These are phyloP conservation scores for Enteromius afrohamiltoni DNA, from an alignment of 2,797 vertebrate genomes.

Conservation along the genomic window DNA sequence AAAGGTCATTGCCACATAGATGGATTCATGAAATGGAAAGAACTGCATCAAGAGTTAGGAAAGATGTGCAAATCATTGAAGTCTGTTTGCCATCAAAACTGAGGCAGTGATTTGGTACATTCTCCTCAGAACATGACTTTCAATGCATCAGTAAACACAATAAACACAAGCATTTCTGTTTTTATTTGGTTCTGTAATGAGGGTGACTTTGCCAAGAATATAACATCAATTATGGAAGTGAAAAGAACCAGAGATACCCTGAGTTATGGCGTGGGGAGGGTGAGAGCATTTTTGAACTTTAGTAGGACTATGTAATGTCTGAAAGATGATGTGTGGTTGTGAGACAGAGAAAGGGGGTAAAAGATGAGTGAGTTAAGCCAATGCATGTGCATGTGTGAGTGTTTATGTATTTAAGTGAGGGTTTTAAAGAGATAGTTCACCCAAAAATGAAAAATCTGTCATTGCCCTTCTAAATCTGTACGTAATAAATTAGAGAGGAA, in stretches of 20 bases:
- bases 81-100: conserved; percentile 53
- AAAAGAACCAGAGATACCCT: conserved; percentile 52
- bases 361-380: conserved; percentile 36
- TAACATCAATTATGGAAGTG: conserved; percentile 46
- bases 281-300: conserved; percentile 36
- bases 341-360: conserved; percentile 10
- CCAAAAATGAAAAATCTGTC: conserved; percentile 10
- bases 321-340: conserved; percentile 27
- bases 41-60: conserved; percentile 42
- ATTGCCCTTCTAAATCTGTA: not conserved
- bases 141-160: conserved; percentile 52
- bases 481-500: not conserved
- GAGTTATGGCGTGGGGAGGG: conserved; percentile 37
- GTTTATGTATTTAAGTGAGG: conserved; percentile 32
- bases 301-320: conserved; percentile 48
- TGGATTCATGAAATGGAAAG: conserved; percentile 49
- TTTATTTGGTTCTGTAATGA: conserved; percentile 56
- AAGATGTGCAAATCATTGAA: conserved; percentile 46
- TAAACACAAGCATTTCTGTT: conserved; percentile 55
- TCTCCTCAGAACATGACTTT: conserved; percentile 48
- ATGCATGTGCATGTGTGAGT: conserved; percentile 28
- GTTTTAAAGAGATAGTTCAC: conserved; percentile 28
- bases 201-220: conserved; percentile 41
- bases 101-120: conserved; percentile 38
- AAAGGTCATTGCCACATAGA: conserved; percentile 16